A percentile compares a stretch with the other conserved stretches of the same genome.
These are phyloP conservation scores for Malachius bipustulatus DNA, from an alignment of 2,888 invertebrate genomes.

Conservation along the genomic window DNA sequence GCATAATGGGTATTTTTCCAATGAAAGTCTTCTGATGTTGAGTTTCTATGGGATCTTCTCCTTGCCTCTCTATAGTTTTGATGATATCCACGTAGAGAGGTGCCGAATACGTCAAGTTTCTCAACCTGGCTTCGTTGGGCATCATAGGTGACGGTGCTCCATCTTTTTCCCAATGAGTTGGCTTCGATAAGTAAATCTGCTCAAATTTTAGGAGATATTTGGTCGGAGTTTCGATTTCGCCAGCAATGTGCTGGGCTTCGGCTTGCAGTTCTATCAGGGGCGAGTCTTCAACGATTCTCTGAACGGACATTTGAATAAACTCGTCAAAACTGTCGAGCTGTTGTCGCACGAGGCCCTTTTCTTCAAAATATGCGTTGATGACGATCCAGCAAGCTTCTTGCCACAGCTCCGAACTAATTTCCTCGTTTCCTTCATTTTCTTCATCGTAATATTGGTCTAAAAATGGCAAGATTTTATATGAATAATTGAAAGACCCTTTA, in stretches of 20 bases:
- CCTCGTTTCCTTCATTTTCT: slow-evolving; percentile 84
- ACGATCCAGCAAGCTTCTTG: slow-evolving; percentile 99
- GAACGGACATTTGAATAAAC: slow-evolving; percentile 99
- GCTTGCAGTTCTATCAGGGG: slow-evolving; percentile 96
- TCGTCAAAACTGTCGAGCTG: slow-evolving; percentile 99
- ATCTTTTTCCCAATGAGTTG: slow-evolving; percentile 99
- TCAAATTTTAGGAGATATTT: slow-evolving; percentile 93
- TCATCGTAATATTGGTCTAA: slow-evolving; percentile 61
- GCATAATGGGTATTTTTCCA: slow-evolving; percentile 97
- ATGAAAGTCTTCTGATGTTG: slow-evolving; percentile 67
- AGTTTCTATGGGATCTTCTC: slow-evolving; percentile 76
- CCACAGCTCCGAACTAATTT: slow-evolving; percentile 97
- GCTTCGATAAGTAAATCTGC: slow-evolving; percentile 97
- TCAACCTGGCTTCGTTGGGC: slow-evolving; percentile 96
- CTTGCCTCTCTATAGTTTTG: slow-evolving; percentile 87
- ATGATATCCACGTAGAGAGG: slow-evolving; percentile 98
- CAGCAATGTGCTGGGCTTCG: slow-evolving; percentile 92
- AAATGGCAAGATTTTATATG: too few relatives aligned
- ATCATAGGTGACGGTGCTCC: slow-evolving; percentile 99
- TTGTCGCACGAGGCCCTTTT: slow-evolving; percentile 97
- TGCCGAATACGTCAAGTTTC: slow-evolving; percentile 96
- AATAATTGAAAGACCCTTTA: too few relatives aligned
- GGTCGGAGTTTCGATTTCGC: slow-evolving; percentile 84
- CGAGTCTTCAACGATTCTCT: slow-evolving; percentile 97
- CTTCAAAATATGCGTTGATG: slow-evolving; percentile 99